phyloP scores from a whole-genome alignment of 2,888 invertebrate genomes.

The Spilosoma lubricipeda region DNA sequence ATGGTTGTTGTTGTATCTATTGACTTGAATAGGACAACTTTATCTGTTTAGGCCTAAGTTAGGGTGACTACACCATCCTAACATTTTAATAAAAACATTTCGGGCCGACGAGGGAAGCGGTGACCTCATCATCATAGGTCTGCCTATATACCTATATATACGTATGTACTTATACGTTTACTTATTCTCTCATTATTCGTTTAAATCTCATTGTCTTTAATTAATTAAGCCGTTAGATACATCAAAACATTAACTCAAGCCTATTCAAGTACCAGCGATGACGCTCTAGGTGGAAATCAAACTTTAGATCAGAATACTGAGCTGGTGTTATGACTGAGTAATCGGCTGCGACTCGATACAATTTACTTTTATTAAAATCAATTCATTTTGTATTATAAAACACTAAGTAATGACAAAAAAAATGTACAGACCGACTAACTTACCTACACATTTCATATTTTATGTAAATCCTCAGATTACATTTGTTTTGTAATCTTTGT shows the following conservation, averaged over 20 bases:
- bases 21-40: slow-evolving; percentile 10
- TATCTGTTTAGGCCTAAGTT: slow-evolving; percentile 34
- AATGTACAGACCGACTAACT: not conserved
- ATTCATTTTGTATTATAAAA: not conserved
- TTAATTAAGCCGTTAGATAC: not conserved
- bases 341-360: not conserved
- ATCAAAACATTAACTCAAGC: not conserved
- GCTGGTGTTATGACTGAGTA: not conserved
- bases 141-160: not conserved
- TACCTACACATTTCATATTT: not conserved
- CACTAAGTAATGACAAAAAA: not conserved
- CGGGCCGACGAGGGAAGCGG: not conserved
- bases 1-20: not conserved
- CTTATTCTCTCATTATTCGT: not conserved
- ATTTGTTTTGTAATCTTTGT: too few relatives aligned
- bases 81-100: slow-evolving; percentile 1
- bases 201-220: not conserved
- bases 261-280: not conserved
- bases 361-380: not conserved
- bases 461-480: too few relatives aligned
- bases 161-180: not conserved
- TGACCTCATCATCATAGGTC: not conserved
- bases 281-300: not conserved
- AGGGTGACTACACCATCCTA: slow-evolving; percentile 17
- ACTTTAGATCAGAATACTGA: not conserved